Conservation (phyloP, 2,113 vertebrate species). For the Accipiter cooperii region DNA sequence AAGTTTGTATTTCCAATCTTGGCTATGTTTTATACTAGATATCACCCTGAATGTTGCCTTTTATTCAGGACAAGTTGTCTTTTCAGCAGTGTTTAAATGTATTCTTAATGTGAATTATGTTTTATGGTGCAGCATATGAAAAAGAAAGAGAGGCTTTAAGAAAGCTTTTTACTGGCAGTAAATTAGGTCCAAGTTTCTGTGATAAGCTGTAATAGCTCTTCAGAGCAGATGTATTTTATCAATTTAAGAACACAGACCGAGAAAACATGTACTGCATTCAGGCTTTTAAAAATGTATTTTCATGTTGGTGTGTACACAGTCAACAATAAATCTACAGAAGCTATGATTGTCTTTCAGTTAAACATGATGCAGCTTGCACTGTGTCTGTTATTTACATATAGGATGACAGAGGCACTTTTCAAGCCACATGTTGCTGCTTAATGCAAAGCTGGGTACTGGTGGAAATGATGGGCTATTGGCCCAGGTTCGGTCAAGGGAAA, state of each 20-base stretch:
- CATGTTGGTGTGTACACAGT: slow-evolving; percentile 1
- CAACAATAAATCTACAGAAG: slow-evolving; percentile 24
- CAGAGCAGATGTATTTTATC: slow-evolving; percentile 61
- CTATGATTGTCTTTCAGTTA: neutral
- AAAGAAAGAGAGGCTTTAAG: neutral
- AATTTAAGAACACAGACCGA: slow-evolving; percentile 11
- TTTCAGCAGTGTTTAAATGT: slow-evolving; percentile 49
- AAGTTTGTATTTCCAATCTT: neutral
- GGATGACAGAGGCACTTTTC: neutral
- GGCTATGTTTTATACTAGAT: neutral
- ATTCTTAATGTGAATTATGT: slow-evolving; percentile 43
- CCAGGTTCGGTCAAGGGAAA: neutral
- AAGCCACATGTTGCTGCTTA: neutral
- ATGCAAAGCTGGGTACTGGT: neutral
- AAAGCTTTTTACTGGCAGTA: slow-evolving; percentile 43
- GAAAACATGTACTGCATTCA: neutral
- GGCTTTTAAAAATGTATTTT: slow-evolving; percentile 5
- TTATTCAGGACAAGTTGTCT: slow-evolving; percentile 17
- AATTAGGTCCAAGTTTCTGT: slow-evolving; percentile 35
- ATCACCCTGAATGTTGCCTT: neutral
- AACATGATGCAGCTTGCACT: neutral
- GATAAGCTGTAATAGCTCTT: slow-evolving; percentile 50
- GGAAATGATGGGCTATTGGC: neutral
- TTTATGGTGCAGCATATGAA: slow-evolving; percentile 15
- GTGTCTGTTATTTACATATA: neutral